Evolutionary conservation across 2,113 vertebrate species (phyloP).

Genomic region (Platysteira castanea): DNA sequence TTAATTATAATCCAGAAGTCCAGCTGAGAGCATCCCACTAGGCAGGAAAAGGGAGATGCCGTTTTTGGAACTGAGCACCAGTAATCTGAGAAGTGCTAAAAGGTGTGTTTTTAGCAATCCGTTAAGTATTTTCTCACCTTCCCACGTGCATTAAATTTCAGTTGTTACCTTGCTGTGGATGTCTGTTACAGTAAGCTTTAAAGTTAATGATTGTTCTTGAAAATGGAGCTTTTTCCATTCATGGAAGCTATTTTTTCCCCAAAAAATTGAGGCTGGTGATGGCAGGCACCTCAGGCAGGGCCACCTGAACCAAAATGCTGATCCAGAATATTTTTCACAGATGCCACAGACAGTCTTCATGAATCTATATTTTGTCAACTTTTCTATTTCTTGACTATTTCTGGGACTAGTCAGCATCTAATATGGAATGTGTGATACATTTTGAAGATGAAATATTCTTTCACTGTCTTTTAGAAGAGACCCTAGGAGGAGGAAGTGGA

Average conservation of each 20-base stretch:
- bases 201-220: neutral
- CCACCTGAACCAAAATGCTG: neutral
- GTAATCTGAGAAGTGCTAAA: slow-evolving; percentile 12
- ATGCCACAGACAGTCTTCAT: neutral
- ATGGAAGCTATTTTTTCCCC: neutral
- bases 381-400: neutral
- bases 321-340: neutral
- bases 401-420: neutral
- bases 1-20: slow-evolving; percentile 13
- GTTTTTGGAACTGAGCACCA: slow-evolving; percentile 5
- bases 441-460: neutral
- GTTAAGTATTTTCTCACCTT: slow-evolving; percentile 14
- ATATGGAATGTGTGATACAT: neutral
- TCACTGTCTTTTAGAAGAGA: neutral
- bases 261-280: neutral
- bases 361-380: neutral
- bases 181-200: neutral
- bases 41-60: neutral
- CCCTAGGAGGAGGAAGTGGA: neutral
- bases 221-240: neutral
- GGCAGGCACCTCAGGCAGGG: neutral
- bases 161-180: neutral
- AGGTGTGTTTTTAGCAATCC: neutral
- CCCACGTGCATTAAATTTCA: neutral
- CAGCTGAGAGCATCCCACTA: neutral